phyloP scores from a whole-genome alignment of 2,797 vertebrate genomes.

The Cynodonichthys magdalenae region DNA sequence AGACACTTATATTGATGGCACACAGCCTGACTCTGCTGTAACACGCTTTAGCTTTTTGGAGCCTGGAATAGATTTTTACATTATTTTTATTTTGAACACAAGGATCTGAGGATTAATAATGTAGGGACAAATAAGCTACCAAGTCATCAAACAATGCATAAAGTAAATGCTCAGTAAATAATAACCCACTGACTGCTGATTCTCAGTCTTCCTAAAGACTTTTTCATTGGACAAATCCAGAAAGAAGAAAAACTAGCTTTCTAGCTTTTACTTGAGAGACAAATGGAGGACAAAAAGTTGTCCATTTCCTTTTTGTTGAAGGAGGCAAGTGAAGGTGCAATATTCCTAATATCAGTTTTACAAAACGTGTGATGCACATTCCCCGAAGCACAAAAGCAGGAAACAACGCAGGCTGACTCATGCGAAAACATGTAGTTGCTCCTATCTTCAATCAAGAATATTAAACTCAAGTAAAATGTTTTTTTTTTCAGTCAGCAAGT shows the following conservation, averaged over 20 bases:
- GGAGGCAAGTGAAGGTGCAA: background rate
- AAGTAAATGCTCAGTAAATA: background rate
- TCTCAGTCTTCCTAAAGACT: background rate
- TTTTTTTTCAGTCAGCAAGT: background rate
- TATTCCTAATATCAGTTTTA: conserved; percentile 43
- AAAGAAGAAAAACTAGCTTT: conserved; percentile 2
- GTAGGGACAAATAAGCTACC: background rate
- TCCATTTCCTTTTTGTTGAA: background rate
- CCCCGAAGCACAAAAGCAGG: conserved; percentile 27
- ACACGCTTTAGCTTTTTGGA: too few species aligned
- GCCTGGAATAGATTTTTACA: too few species aligned
- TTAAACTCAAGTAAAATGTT: background rate
- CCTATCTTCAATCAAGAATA: too few species aligned
- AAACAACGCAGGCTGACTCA: conserved; percentile 20
- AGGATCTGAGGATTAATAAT: background rate
- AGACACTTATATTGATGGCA: background rate
- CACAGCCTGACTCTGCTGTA: background rate
- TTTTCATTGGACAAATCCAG: background rate
- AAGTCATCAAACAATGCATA: background rate
- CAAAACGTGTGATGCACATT: conserved; percentile 15
- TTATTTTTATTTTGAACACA: too few species aligned
- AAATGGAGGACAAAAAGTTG: background rate
- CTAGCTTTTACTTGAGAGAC: conserved; percentile 18
- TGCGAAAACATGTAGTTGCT: background rate
- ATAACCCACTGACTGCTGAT: background rate